phyloP scores from a whole-genome alignment of 2,888 invertebrate genomes.

The Aphidius colemani region DNA sequence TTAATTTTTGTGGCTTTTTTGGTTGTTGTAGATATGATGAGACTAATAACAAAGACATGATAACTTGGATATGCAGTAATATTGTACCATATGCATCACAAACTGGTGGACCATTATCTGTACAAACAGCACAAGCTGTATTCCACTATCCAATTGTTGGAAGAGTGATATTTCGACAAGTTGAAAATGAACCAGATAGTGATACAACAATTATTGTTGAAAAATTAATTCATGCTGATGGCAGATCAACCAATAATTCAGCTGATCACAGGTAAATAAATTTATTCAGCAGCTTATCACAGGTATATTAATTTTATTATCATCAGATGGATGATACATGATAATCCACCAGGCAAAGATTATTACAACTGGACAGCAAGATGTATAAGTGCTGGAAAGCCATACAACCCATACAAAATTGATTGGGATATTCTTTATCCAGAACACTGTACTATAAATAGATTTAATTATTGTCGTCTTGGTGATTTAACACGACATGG shows the following conservation, averaged over 20 bases:
- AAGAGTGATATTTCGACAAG: slow-evolving; percentile 79
- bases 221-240: slow-evolving; percentile 86
- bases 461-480: slow-evolving; percentile 70
- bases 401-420: slow-evolving; percentile 79
- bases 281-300: not conserved
- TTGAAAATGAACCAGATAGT: slow-evolving; percentile 76
- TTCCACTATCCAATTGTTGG: slow-evolving; percentile 90
- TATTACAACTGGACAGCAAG: slow-evolving; percentile 89
- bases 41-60: slow-evolving; percentile 58
- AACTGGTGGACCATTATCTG: slow-evolving; percentile 71
- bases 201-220: slow-evolving; percentile 86
- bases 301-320: slow-evolving; percentile 19
- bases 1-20: not conserved
- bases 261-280: slow-evolving; percentile 64
- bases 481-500: slow-evolving; percentile 82
- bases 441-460: slow-evolving; percentile 65
- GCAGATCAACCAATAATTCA: slow-evolving; percentile 76
- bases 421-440: slow-evolving; percentile 67
- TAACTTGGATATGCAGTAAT: slow-evolving; percentile 70
- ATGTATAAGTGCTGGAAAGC: slow-evolving; percentile 77
- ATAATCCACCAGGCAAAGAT: slow-evolving; percentile 78
- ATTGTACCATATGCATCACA: slow-evolving; percentile 69
- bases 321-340: slow-evolving; percentile 82
- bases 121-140: slow-evolving; percentile 79
- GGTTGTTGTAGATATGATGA: slow-evolving; percentile 60